phyloP scores from a whole-genome alignment of 30 jellyfish, hydroid and myxozoan genomes.

The Aurelia aurita region DNA sequence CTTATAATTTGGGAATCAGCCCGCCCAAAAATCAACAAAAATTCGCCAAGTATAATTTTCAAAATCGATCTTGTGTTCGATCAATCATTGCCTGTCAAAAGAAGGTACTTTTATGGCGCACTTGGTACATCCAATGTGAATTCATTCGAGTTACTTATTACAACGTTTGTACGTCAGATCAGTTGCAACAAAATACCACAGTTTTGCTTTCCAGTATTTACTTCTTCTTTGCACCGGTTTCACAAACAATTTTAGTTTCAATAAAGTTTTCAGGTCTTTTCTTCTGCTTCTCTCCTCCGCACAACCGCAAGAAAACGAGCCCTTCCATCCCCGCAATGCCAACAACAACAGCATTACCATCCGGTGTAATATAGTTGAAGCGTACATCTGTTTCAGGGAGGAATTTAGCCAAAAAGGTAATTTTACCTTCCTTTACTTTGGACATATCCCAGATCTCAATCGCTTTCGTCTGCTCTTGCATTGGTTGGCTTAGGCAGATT shows the following conservation, averaged over 20 bases:
- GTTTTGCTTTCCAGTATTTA: no score
- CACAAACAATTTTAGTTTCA: constrained; percentile 25
- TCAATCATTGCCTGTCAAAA: no score
- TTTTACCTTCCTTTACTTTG: constrained; percentile 28
- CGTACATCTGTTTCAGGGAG: constrained; percentile 85
- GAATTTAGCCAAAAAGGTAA: constrained; percentile 15
- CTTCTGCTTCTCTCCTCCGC: constrained; percentile 57
- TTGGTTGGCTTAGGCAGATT: constrained; percentile 33
- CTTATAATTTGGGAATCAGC: no score
- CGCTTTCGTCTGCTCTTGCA: constrained; percentile 43
- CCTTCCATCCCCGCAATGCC: constrained; percentile 66
- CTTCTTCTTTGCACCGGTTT: background rate
- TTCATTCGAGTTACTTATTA: no score
- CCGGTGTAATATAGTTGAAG: constrained; percentile 43
- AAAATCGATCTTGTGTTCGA: no score
- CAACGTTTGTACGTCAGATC: no score
- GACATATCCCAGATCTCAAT: constrained; percentile 70
- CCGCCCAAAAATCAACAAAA: no score
- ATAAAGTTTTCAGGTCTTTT: constrained; percentile 31
- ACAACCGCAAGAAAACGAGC: constrained; percentile 48
- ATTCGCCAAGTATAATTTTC: no score
- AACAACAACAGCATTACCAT: constrained; percentile 44
- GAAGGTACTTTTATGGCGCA: no score
- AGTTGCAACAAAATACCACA: no score
- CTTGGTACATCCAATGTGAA: no score